Evolutionary conservation across 2,797 vertebrate genomes (phyloP).

Genomic region (Microchirus variegatus): DNA sequence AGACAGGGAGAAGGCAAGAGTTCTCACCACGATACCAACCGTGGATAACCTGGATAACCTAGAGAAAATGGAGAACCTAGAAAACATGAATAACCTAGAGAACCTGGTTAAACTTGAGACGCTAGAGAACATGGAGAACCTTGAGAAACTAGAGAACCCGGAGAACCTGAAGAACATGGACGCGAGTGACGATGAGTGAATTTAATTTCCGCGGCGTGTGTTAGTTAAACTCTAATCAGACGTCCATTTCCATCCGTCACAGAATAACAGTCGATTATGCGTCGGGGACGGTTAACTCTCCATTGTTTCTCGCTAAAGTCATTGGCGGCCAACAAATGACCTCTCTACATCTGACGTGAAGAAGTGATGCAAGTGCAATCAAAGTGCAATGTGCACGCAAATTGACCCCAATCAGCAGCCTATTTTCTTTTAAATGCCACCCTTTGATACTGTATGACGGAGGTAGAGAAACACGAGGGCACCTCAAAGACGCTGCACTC

Average conservation of each 20-base stretch:
- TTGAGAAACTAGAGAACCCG: too few species aligned
- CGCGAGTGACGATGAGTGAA: too few species aligned
- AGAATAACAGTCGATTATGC: conserved; percentile 37
- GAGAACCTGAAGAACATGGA: too few species aligned
- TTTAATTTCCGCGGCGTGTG: conserved; percentile 32
- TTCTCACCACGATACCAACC: background rate
- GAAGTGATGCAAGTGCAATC: conserved; percentile 55
- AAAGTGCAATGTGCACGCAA: conserved; percentile 48
- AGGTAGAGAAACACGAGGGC: conserved; percentile 19
- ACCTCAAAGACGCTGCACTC: too few species aligned
- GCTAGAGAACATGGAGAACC: too few species aligned
- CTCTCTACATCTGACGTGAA: conserved; percentile 28
- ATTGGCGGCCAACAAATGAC: conserved; percentile 39
- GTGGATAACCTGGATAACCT: too few species aligned
- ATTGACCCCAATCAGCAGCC: conserved; percentile 67
- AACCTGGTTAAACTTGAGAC: too few species aligned
- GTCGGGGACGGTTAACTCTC: conserved; percentile 46
- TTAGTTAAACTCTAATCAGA: conserved; percentile 35
- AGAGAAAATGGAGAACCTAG: too few species aligned
- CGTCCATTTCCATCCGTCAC: conserved; percentile 18
- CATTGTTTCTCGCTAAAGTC: conserved; percentile 61
- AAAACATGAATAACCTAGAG: too few species aligned
- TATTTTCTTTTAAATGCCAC: conserved; percentile 40
- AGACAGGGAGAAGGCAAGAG: too few species aligned
- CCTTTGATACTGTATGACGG: conserved; percentile 22